Conservation (phyloP, 2,113 vertebrate species). For the Serinus canaria region DNA sequence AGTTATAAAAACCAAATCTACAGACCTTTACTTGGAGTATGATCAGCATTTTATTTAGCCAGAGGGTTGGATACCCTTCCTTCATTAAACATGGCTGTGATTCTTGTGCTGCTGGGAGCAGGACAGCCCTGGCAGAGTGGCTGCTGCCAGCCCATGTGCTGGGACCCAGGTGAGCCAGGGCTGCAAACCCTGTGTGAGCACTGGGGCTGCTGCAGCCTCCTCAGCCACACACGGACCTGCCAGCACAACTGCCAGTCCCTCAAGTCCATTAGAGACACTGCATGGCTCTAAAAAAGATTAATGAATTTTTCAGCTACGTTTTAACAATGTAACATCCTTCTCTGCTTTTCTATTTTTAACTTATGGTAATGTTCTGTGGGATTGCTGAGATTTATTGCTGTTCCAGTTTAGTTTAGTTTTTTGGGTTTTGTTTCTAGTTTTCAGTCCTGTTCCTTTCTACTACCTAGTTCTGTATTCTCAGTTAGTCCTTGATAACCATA, state of each 20-base stretch:
- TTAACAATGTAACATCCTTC: not conserved
- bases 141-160: not conserved
- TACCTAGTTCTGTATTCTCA: not conserved
- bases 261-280: not conserved
- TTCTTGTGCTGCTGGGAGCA: not conserved
- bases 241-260: not conserved
- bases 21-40: not conserved
- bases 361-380: not conserved
- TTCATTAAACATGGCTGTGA: not conserved
- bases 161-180: not conserved
- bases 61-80: not conserved
- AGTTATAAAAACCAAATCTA: not conserved
- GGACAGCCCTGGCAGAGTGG: not conserved
- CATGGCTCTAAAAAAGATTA: not conserved
- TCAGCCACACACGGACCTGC: not conserved
- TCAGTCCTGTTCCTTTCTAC: not conserved
- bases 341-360: constrained; percentile 37
- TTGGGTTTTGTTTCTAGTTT: not conserved
- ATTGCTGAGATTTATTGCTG: not conserved
- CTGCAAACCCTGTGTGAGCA: not conserved
- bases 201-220: not conserved
- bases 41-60: not conserved
- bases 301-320: constrained; percentile 31
- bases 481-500: not conserved
- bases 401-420: not conserved